phyloP scores from a whole-genome alignment of 2,888 invertebrate species.

The Megamerina dolium region DNA sequence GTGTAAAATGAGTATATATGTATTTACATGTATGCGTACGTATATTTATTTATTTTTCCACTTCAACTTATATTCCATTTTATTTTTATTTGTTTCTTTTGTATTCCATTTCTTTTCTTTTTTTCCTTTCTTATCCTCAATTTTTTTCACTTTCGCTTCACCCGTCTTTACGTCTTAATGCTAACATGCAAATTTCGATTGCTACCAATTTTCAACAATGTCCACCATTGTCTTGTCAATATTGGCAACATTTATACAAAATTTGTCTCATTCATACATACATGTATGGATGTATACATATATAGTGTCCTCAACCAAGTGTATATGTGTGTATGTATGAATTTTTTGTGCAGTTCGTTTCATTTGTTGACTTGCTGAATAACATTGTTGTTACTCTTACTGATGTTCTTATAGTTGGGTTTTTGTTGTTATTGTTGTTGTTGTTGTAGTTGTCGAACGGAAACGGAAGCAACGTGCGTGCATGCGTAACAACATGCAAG shows the following conservation, averaged over 20 bases:
- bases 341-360: background rate
- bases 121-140: background rate
- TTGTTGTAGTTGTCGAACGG: slow-evolving; percentile 10
- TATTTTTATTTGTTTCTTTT: no score
- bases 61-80: no score
- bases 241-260: no score
- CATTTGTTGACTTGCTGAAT: no score
- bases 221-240: no score
- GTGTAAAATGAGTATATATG: slow-evolving; percentile 1
- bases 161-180: slow-evolving; percentile 1
- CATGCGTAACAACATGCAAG: slow-evolving; percentile 43
- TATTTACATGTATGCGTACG: background rate
- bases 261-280: no score
- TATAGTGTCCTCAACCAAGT: no score
- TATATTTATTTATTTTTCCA: background rate
- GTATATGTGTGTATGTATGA: slow-evolving; percentile 5
- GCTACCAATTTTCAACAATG: background rate
- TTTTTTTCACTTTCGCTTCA: background rate
- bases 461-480: slow-evolving; percentile 43
- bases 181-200: slow-evolving; percentile 12
- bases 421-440: no score
- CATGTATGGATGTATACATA: no score
- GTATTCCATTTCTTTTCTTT: background rate
- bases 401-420: no score
- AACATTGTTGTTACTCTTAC: no score